phyloP scores from a whole-genome alignment of 2,888 invertebrate species.

The Trichogramma dendrolimi region DNA sequence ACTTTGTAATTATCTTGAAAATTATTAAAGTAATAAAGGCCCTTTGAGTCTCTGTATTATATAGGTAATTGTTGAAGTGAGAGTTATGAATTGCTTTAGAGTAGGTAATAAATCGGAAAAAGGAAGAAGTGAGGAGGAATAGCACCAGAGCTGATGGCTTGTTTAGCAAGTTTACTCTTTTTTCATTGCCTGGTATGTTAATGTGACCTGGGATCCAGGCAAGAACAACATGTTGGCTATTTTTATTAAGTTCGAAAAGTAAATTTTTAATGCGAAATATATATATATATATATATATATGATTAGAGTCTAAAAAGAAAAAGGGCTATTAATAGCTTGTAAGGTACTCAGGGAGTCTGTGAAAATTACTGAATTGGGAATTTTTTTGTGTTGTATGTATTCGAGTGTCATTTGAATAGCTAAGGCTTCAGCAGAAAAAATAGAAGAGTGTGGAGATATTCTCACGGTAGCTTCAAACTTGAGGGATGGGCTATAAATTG shows the following conservation, averaged over 20 bases:
- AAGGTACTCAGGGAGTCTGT: constrained; percentile 3
- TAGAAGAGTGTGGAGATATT: constrained; percentile 16
- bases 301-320: not conserved
- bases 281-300: too few species aligned
- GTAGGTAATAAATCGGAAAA: not conserved
- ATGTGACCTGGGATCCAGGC: constrained; percentile 5
- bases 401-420: not conserved
- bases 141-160: not conserved
- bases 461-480: not conserved
- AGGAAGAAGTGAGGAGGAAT: not conserved
- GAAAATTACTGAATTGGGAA: not conserved
- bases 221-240: not conserved
- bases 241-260: not conserved
- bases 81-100: too few species aligned
- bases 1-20: too few species aligned
- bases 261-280: not conserved
- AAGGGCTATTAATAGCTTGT: not conserved
- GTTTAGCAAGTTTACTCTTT: not conserved
- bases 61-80: too few species aligned
- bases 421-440: constrained; percentile 21
- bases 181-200: not conserved
- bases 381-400: not conserved
- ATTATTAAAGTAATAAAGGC: too few species aligned
- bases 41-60: too few species aligned
- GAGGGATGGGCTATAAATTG: constrained; percentile 11